These are phyloP conservation scores for Tragelaphus strepsiceros DNA, from an alignment of 2,113 vertebrate species.

Conservation along the genomic window DNA sequence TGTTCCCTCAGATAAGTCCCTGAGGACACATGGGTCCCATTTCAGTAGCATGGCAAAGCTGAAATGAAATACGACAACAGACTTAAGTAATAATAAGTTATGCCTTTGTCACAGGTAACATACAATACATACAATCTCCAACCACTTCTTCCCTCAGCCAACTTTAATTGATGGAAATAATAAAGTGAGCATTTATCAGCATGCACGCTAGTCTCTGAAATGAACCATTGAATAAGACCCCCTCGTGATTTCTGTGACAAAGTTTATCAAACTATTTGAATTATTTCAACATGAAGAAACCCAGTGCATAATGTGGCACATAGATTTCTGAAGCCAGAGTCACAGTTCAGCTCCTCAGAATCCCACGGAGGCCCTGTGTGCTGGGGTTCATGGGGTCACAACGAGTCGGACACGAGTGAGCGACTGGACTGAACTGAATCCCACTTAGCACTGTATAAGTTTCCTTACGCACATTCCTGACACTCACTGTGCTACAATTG, in stretches of 20 bases:
- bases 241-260: background rate
- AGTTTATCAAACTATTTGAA: background rate
- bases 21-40: background rate
- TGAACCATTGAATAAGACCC: background rate
- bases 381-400: too few species aligned
- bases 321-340: background rate
- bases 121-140: background rate
- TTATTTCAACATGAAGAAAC: background rate
- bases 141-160: background rate
- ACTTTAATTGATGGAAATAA: background rate
- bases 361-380: rapidly evolving
- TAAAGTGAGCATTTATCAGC: background rate
- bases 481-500: background rate
- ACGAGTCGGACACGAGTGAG: rapidly evolving
- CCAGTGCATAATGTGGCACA: rapidly evolving
- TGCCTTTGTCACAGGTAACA: background rate
- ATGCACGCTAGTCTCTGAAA: background rate
- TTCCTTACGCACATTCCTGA: background rate
- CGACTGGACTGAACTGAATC: too few species aligned
- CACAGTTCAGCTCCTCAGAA: background rate
- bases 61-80: background rate
- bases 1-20: background rate
- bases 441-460: rapidly evolving
- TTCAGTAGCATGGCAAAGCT: background rate
- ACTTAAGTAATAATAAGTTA: background rate